Percentiles rank a stretch among this genome's conserved stretches.
Conservation (phyloP, 2,113 vertebrate genomes). For the Leucosticte australis region DNA sequence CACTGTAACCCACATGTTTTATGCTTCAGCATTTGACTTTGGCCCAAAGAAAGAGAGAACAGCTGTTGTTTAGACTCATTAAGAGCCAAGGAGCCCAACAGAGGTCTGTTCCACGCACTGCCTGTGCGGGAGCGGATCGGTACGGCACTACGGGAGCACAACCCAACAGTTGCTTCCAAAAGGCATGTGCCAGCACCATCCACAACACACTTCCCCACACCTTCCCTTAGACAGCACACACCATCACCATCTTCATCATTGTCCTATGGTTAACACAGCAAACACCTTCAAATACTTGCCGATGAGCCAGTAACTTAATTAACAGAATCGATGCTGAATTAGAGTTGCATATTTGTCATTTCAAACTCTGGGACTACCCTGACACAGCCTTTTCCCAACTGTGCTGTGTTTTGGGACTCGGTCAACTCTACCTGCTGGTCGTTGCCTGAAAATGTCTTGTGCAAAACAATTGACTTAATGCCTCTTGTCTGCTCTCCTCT, state of each 20-base stretch:
- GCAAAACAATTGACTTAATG: conserved; percentile 62
- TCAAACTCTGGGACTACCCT: background rate
- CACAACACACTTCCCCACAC: background rate
- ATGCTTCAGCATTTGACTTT: conserved; percentile 29
- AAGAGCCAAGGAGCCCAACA: conserved; percentile 47
- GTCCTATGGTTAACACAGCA: background rate
- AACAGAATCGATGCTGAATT: background rate
- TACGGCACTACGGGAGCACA: background rate
- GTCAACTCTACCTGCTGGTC: conserved; percentile 47
- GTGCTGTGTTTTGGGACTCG: background rate
- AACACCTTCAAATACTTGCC: background rate
- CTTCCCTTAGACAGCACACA: background rate
- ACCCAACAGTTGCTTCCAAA: background rate
- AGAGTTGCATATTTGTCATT: background rate
- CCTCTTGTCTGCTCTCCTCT: conserved; percentile 53
- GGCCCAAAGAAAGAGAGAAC: conserved; percentile 37
- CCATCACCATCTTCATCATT: background rate
- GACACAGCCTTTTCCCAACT: background rate
- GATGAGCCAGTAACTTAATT: background rate
- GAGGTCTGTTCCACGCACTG: background rate
- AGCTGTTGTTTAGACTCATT: conserved; percentile 51
- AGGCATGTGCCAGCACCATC: background rate
- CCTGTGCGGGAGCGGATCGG: background rate
- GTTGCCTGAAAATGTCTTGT: conserved; percentile 44
- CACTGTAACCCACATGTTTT: conserved; percentile 42